Conservation (phyloP, 1,140 invertebrate species). For the Coelopa frigida region DNA sequence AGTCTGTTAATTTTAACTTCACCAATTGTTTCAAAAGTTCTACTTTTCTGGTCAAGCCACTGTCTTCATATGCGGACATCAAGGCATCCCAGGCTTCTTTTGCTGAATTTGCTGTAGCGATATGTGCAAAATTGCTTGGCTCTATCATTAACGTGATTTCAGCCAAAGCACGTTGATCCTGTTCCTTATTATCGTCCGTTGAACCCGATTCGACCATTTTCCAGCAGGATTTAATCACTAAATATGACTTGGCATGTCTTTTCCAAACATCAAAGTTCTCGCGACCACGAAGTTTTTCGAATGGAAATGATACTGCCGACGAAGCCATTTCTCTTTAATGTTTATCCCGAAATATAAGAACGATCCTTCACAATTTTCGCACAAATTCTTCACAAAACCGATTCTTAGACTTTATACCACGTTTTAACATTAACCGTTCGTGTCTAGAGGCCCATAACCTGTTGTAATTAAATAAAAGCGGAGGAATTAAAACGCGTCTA, state of each 20-base stretch:
- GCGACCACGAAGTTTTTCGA: conserved; percentile 9
- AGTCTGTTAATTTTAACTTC: conserved; percentile 11
- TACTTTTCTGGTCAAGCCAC: conserved; percentile 13
- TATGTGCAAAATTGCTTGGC: conserved; percentile 10
- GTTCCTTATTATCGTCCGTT: not conserved
- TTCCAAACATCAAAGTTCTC: conserved; percentile 12
- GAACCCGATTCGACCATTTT: too few relatives aligned
- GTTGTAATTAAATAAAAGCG: too few relatives aligned
- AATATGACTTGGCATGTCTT: too few relatives aligned
- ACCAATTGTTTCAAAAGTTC: conserved; percentile 13
- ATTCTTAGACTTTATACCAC: too few relatives aligned
- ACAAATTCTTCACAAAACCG: too few relatives aligned
- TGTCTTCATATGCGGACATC: conserved; percentile 10
- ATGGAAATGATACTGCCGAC: too few relatives aligned
- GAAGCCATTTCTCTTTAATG: too few relatives aligned
- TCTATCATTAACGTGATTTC: conserved; percentile 9
- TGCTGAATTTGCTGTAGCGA: conserved; percentile 1
- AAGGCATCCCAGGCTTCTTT: conserved; percentile 9
- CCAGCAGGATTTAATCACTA: too few relatives aligned
- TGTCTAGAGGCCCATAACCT: too few relatives aligned
- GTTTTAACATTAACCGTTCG: too few relatives aligned
- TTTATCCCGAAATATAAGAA: conserved; percentile 6
- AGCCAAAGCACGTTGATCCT: not conserved
- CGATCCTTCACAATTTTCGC: too few relatives aligned
- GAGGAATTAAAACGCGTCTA: too few relatives aligned